Conservation (phyloP, 2,113 vertebrate genomes). For the Opisthocomus hoazin region DNA sequence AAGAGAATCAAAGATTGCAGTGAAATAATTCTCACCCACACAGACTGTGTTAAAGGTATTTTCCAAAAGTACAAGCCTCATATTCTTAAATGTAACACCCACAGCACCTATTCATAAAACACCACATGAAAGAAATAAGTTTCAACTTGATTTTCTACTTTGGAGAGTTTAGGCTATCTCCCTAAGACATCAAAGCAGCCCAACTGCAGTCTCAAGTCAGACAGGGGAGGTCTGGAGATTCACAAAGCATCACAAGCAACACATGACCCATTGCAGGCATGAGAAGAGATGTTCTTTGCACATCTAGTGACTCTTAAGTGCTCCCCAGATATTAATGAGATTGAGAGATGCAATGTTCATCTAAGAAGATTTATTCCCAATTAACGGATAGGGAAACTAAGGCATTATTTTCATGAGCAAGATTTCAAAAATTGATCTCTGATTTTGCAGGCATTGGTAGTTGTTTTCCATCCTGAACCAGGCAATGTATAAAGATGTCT, state of each 20-base stretch:
- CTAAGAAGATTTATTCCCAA: neutral
- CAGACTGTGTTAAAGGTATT: conserved; percentile 34
- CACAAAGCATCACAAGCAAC: neutral
- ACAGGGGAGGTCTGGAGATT: neutral
- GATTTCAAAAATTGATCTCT: neutral
- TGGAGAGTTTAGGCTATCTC: neutral
- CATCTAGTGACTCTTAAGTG: neutral
- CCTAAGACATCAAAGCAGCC: neutral
- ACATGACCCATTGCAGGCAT: neutral
- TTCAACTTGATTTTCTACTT: conserved; percentile 47
- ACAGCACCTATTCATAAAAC: neutral
- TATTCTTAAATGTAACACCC: neutral
- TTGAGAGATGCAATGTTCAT: neutral
- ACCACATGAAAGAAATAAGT: conserved; percentile 52
- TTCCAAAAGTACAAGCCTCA: neutral
- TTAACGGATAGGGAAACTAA: neutral
- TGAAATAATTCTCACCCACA: neutral
- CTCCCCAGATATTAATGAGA: neutral
- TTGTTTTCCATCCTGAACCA: neutral
- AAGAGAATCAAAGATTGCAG: neutral
- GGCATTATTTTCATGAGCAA: neutral
- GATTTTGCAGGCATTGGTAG: neutral
- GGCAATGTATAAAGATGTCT: neutral
- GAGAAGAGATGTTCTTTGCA: neutral
- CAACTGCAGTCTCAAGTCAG: neutral